A percentile compares a stretch with the other conserved stretches of the same genome.
Conservation (phyloP, 2,888 invertebrate genomes). For the Ditylenchus weischeri region DNA sequence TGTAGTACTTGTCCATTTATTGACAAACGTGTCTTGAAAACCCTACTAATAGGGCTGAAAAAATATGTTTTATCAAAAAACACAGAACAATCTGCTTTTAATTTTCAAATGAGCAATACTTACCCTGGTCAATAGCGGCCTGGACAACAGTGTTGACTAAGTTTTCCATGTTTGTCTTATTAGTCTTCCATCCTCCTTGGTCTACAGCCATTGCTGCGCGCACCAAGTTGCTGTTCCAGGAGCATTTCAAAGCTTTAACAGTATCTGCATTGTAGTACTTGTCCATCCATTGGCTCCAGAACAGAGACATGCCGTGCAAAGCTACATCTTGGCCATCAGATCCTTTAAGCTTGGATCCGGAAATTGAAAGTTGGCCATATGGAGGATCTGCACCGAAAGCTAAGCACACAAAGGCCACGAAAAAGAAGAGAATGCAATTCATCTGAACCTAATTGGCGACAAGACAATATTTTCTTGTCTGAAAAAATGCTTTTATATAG, state of each 20-base stretch:
- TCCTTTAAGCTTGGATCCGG: slow-evolving; percentile 9
- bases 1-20: no score
- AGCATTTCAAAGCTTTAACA: slow-evolving; percentile 25
- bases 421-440: no score
- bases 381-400: slow-evolving; percentile 5
- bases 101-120: no score
- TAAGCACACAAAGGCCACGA: not conserved
- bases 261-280: slow-evolving; percentile 21
- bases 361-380: slow-evolving; percentile 17
- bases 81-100: no score
- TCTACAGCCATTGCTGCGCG: slow-evolving; percentile 33
- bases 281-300: slow-evolving; percentile 19
- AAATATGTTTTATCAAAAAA: no score
- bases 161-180: slow-evolving; percentile 7
- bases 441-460: no score
- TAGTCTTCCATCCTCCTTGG: slow-evolving; percentile 23
- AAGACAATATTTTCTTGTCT: no score
- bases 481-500: no score
- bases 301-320: slow-evolving; percentile 24
- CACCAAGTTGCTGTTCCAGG: slow-evolving; percentile 30
- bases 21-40: no score
- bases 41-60: no score
- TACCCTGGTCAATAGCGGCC: slow-evolving; percentile 17
- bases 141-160: slow-evolving; percentile 11
- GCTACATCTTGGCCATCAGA: slow-evolving; percentile 14